Base-by-base conservation (phyloP, 2,888 invertebrate species). In the Papilio gigon region DNA sequence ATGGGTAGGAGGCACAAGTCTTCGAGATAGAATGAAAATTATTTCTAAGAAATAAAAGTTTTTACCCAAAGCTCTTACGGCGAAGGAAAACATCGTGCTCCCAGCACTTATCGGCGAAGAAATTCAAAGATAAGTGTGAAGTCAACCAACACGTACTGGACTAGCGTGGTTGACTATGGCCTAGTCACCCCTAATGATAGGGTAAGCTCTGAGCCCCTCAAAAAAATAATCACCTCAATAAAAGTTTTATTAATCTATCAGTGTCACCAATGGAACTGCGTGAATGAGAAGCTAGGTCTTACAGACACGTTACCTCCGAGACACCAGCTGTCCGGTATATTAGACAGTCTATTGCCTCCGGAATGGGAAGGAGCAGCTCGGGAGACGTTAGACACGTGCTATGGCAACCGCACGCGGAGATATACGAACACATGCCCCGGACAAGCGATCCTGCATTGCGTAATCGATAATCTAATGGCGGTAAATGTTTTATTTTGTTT, bases 181-280 rank as follows among this genome's bases (percentile, higher is more conserved):
- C n/a, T n/a, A n/a, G n/a, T n/a, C n/a, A n/a, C n/a, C n/a, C n/a
- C n/a, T n/a, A n/a, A n/a, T n/a, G n/a, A n/a, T n/a, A n/a, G n/a
- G n/a, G n/a, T n/a, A n/a, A n/a, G n/a, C n/a, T n/a, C n/a, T n/a
- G n/a, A n/a, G n/a, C n/a, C n/a, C 4, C 17, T 20, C 12, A 25
- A 12, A 14, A 33, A 11, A 58, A 35, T 58, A 58, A 20, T 17
- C n/a, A 22, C 17, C 17, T 33, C 8, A n/a, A n/a, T n/a, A n/a
- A n/a, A n/a, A n/a, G n/a, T 1, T 6, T 33, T 30, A 30, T 17
- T 35, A 44, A 30, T 14, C 60, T 66, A 63, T 17, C 80, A 91
- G 91, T 91, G 91, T 70, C 78, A 80, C 14, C 77, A 82, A 82
- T 91, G 91, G 91, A 81, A 71, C 61, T 90, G 91, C 65, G 61